A percentile compares a stretch with the other conserved stretches of the same genome.
Conservation (phyloP, 2,888 invertebrate genomes). For the Mycalesis mineus region DNA sequence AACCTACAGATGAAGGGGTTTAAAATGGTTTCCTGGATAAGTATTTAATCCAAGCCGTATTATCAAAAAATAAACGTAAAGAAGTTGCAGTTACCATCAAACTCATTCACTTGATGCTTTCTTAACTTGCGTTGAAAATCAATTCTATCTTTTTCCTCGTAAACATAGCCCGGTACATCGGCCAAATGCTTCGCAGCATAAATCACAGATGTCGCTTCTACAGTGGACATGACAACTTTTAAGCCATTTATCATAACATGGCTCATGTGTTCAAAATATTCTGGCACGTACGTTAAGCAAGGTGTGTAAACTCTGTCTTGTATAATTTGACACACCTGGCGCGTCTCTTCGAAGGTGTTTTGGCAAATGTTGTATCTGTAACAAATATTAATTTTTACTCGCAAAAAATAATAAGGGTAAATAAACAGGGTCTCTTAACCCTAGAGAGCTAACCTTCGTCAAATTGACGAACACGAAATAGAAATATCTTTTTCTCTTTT, state of each 20-base stretch:
- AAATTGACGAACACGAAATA: too few relatives aligned
- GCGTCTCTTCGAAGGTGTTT: conserved; percentile 76
- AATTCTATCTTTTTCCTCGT: conserved; percentile 38
- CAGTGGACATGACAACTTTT: conserved; percentile 78
- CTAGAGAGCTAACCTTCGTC: too few relatives aligned
- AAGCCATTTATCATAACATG: conserved; percentile 78
- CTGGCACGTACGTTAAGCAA: conserved; percentile 65
- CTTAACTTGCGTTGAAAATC: conserved; percentile 29
- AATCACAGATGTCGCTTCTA: conserved; percentile 58
- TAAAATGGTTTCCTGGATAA: too few relatives aligned
- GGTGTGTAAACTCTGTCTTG: conserved; percentile 78
- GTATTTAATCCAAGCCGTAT: too few relatives aligned
- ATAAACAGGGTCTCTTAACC: too few relatives aligned
- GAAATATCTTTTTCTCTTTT: too few relatives aligned
- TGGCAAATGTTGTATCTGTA: conserved; percentile 81
- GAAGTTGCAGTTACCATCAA: too few relatives aligned
- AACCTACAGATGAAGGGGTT: too few relatives aligned
- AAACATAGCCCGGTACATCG: conserved; percentile 65
- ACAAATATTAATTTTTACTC: too few relatives aligned
- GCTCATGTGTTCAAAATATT: conserved; percentile 80
- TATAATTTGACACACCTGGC: conserved; percentile 70
- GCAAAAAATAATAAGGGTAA: too few relatives aligned
- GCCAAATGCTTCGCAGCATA: conserved; percentile 72
- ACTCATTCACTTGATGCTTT: conserved; percentile 28
- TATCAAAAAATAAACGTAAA: too few relatives aligned